These are phyloP conservation scores for Phodopus roborovskii DNA, from an alignment of 2,113 vertebrate species.

Conservation along the genomic window DNA sequence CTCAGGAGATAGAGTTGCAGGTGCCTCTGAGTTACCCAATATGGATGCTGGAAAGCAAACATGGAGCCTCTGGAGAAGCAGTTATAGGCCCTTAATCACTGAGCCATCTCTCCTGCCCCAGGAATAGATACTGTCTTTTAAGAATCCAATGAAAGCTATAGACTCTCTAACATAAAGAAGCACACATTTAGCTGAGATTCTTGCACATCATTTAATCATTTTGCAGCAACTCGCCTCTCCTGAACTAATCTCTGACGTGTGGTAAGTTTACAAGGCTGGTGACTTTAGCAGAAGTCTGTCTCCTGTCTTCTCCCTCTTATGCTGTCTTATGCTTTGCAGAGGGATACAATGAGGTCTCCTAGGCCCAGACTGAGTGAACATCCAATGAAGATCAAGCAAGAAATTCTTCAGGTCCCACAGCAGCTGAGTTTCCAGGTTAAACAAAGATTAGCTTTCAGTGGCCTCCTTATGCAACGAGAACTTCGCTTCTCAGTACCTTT, in stretches of 20 bases:
- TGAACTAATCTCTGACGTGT: not conserved
- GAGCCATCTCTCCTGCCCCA: not conserved
- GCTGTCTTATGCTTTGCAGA: not conserved
- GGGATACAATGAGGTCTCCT: not conserved
- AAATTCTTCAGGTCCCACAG: conserved; percentile 19
- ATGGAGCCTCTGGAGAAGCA: not conserved
- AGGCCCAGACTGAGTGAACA: not conserved
- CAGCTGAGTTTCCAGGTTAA: conserved; percentile 41
- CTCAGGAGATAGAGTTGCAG: too few relatives aligned
- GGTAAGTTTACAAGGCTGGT: not conserved
- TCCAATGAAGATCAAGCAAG: not conserved
- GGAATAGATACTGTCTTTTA: not conserved
- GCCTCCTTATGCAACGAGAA: not conserved
- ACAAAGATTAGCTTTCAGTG: conserved; percentile 48
- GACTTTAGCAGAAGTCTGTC: not conserved
- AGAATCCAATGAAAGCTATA: not conserved
- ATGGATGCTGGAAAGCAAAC: not conserved
- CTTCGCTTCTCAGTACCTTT: not conserved
- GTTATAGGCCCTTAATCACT: not conserved
- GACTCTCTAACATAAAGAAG: not conserved
- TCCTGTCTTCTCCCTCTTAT: not conserved
- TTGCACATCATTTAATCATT: not conserved
- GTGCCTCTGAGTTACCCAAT: not conserved
- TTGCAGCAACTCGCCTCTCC: not conserved
- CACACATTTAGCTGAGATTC: not conserved